Percentiles rank a stretch among this genome's conserved stretches.
phyloP scores from a whole-genome alignment of 2,113 vertebrate genomes.

The Otocyon megalotis region DNA sequence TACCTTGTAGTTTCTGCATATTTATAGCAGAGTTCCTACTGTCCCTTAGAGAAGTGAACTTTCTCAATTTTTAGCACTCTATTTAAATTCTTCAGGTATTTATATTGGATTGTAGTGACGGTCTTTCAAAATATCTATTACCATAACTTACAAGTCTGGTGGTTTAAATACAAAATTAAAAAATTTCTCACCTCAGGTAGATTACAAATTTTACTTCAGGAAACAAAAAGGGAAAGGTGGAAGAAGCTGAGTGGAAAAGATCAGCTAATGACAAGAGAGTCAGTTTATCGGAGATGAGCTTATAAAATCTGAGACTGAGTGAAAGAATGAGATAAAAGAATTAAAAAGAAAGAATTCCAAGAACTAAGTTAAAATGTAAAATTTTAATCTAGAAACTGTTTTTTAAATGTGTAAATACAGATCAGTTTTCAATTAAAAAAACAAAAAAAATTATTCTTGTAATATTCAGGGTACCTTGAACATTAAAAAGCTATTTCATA shows the following conservation, averaged over 20 bases:
- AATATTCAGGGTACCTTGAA: background rate
- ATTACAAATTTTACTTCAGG: conserved; percentile 17
- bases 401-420: background rate
- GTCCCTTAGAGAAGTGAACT: background rate
- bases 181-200: background rate
- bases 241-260: background rate
- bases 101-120: background rate
- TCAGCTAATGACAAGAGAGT: background rate
- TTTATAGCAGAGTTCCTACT: background rate
- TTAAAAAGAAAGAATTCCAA: background rate
- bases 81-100: background rate
- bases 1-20: background rate
- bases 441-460: background rate
- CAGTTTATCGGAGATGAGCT: background rate
- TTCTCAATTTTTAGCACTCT: background rate
- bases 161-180: conserved; percentile 21
- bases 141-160: background rate
- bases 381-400: background rate
- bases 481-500: background rate
- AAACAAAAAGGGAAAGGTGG: background rate
- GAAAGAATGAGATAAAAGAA: background rate
- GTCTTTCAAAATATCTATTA: background rate
- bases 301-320: background rate
- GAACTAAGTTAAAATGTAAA: background rate
- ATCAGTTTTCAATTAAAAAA: background rate